Evolutionary conservation across 92 coral and sea anemone genomes (phyloP), one percentile per base, ranked within the genome.

Genomic region (Parazoanthus swiftii): DNA sequence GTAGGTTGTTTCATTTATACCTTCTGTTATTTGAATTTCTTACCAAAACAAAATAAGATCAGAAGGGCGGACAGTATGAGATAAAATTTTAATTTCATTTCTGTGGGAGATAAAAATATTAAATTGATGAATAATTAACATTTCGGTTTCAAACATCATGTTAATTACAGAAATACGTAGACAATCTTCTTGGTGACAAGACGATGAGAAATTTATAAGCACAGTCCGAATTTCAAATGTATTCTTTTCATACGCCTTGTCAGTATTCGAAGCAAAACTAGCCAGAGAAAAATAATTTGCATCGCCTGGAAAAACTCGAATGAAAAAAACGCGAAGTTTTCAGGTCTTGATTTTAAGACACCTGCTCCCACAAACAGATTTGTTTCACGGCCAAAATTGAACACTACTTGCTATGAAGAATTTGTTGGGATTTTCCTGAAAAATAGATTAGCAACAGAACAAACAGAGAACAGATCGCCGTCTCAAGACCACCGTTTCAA

Each of bases 81-180:
- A 59, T 39, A 50, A 11, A 14, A 79, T 79, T 79, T 79, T 50
- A 50, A 51, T 50, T 14, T 79, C n/a, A 79, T 54, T 79, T 79
- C 63, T 79, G 65, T 10, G 8, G 66, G 67, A 48, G 37, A 26
- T 33, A 46, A 79, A 77, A 44, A 46, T 29, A 46, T 54, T 20
- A 18, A 63, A 63, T 63, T 63, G 14, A 63, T 63, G 70, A 18
- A 63, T 63, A 63, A 18, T 63, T 18, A 18, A 63, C 26, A 63
- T 63, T 63, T 63, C 8, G 25, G 70, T 21, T 21, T 21, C 21
- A 26, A 23, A 63, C 26, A 16, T 63, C 26, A 63, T 63, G 25
- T 63, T 63, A 21, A 21, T 63, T 63, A 63, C 25, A 63, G 70
- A 63, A 20, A 21, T 63, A 5, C 26, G 8, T 20, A 8, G 70